Evolutionary conservation across 2,113 vertebrate species (phyloP).

Genomic region (Gasterosteus aculeatus): DNA sequence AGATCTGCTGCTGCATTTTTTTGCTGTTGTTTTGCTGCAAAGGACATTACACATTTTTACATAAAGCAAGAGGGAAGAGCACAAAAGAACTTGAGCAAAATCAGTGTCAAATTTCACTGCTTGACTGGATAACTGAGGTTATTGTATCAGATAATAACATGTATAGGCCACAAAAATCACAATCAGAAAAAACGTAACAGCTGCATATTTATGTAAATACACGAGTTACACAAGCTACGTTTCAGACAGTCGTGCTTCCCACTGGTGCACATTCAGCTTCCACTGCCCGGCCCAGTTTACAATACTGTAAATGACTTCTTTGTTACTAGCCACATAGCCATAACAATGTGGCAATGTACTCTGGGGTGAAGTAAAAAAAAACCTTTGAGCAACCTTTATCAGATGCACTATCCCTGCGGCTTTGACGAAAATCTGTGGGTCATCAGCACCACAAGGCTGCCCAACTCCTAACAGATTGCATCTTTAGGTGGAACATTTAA

Average conservation of each 20-base stretch:
- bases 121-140: conserved; percentile 20
- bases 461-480: conserved; percentile 19
- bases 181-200: background rate
- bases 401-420: conserved; percentile 14
- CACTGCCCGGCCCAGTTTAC: background rate
- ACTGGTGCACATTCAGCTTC: background rate
- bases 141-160: conserved; percentile 21
- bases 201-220: conserved; percentile 8
- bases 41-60: conserved; percentile 53
- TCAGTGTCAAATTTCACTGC: conserved; percentile 2
- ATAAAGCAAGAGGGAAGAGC: conserved; percentile 39
- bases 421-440: conserved; percentile 19
- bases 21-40: conserved; percentile 37
- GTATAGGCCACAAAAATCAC: background rate
- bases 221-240: background rate
- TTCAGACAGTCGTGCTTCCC: background rate
- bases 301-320: background rate
- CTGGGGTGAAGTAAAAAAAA: conserved; percentile 1
- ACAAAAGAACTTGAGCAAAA: conserved; percentile 10
- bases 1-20: conserved; percentile 38
- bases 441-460: conserved; percentile 36
- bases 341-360: conserved; percentile 1
- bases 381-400: conserved; percentile 20
- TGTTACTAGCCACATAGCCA: conserved; percentile 4
- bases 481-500: conserved; percentile 41